phyloP scores from a whole-genome alignment of 2,888 invertebrate genomes.

The Hemistola chrysoprasaria region DNA sequence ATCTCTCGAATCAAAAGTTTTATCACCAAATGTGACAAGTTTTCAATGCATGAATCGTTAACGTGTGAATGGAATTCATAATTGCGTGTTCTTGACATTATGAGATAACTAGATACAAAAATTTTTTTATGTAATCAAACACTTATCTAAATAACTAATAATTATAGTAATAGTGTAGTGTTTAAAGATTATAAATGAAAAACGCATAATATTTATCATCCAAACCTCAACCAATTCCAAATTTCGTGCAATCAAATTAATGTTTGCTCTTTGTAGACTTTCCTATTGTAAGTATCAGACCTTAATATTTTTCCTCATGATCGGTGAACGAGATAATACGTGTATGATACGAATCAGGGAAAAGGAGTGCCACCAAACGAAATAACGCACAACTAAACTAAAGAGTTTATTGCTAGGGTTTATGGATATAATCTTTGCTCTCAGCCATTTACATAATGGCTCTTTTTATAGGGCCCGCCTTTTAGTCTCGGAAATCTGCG shows the following conservation, averaged over 20 bases:
- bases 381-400: slow-evolving; percentile 7
- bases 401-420: slow-evolving; percentile 15
- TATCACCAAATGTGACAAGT: neutral
- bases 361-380: slow-evolving; percentile 12
- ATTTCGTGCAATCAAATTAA: too few species aligned
- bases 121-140: too few species aligned
- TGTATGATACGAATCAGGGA: slow-evolving; percentile 3
- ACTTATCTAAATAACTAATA: too few species aligned
- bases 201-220: too few species aligned
- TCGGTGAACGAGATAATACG: neutral
- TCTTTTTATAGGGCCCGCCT: slow-evolving; percentile 1
- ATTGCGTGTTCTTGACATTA: too few species aligned
- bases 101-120: too few species aligned
- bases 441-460: slow-evolving; percentile 12
- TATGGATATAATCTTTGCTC: slow-evolving; percentile 12
- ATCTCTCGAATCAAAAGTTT: slow-evolving; percentile 16
- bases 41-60: too few species aligned
- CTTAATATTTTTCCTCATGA: slow-evolving; percentile 9
- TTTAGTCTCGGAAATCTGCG: slow-evolving; percentile 6
- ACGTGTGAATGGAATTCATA: neutral
- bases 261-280: too few species aligned
- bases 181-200: too few species aligned
- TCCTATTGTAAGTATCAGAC: slow-evolving; percentile 8
- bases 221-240: too few species aligned
- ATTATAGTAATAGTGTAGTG: too few species aligned